Evolutionary conservation across 2,113 vertebrate genomes (phyloP).

Genomic region (Clarias macrocephalus): DNA sequence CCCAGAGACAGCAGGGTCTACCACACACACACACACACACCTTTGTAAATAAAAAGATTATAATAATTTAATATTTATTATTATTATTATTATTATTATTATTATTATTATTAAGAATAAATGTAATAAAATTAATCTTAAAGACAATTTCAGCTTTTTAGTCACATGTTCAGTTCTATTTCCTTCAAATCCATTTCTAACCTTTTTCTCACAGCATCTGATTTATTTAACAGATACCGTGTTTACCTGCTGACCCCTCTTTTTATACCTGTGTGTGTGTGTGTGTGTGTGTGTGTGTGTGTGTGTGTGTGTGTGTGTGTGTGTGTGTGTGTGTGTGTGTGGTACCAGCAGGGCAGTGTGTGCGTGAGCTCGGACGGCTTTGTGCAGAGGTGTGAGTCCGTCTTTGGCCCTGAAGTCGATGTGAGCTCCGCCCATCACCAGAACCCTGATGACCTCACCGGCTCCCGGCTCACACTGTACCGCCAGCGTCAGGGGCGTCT

Average conservation of each 20-base stretch:
- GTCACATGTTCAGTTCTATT: neutral
- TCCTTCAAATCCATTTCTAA: neutral
- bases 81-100: too few relatives aligned
- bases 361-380: slow-evolving; percentile 84
- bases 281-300: neutral
- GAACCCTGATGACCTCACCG: slow-evolving; percentile 83
- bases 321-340: slow-evolving; percentile 22
- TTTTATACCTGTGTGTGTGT: neutral
- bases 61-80: neutral
- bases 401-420: slow-evolving; percentile 91
- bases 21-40: neutral
- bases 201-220: neutral
- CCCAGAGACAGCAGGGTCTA: slow-evolving; percentile 86
- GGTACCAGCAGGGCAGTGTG: slow-evolving; percentile 85
- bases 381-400: slow-evolving; percentile 88
- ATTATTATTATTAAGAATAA: neutral
- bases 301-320: neutral
- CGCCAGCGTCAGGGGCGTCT: slow-evolving; percentile 86
- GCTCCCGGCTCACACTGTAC: slow-evolving; percentile 84
- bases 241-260: too few relatives aligned
- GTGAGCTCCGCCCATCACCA: slow-evolving; percentile 87
- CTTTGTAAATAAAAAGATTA: neutral
- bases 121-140: neutral
- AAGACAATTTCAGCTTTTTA: neutral
- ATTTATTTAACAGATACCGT: neutral